Conservation (phyloP, 2,113 vertebrate species). For the Prietella phreatophila region DNA sequence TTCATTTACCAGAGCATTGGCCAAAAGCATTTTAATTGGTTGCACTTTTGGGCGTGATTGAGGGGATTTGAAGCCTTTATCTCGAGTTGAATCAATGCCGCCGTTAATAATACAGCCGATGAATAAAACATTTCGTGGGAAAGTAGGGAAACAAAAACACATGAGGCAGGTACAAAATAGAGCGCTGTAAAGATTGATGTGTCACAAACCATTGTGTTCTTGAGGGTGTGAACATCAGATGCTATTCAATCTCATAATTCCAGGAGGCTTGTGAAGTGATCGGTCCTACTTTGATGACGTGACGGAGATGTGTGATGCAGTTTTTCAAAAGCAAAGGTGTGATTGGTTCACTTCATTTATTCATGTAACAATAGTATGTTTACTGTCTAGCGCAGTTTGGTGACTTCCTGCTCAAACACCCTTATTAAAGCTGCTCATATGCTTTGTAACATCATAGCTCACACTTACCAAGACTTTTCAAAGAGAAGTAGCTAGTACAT, state of each 20-base stretch:
- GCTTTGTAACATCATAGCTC: background rate
- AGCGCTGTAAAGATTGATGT: background rate
- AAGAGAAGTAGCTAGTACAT: background rate
- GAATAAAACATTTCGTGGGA: slow-evolving; percentile 47
- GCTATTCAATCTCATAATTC: background rate
- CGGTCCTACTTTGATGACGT: slow-evolving; percentile 10
- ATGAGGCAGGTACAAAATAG: background rate
- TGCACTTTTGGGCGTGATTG: slow-evolving; percentile 51
- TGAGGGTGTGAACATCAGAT: background rate
- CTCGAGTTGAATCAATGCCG: slow-evolving; percentile 40
- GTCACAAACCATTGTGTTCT: background rate
- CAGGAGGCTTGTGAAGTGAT: background rate
- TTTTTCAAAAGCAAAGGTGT: background rate
- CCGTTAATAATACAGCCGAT: slow-evolving; percentile 49
- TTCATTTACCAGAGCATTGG: slow-evolving; percentile 56
- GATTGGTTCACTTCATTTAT: background rate
- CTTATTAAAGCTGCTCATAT: background rate
- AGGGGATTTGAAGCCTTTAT: slow-evolving; percentile 53
- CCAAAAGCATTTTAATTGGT: slow-evolving; percentile 49
- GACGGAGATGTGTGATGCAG: no score
- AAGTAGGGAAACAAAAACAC: slow-evolving; percentile 47
- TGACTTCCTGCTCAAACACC: background rate
- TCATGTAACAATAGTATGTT: background rate
- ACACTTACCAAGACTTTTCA: background rate
- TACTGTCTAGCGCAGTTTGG: background rate